Conservation (phyloP, 2,888 invertebrate species). For the Calameuta pallipes region DNA sequence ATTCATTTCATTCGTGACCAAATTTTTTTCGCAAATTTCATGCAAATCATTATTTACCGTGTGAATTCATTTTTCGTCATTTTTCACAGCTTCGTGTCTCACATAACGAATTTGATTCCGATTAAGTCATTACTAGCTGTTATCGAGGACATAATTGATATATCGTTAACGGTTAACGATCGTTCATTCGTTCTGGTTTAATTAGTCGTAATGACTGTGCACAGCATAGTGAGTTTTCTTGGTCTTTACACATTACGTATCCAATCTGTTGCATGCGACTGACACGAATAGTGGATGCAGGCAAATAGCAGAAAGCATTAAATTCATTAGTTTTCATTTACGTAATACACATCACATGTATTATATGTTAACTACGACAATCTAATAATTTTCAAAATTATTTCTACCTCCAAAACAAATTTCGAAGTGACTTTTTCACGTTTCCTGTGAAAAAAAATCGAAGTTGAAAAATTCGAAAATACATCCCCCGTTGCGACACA, state of each 20-base stretch:
- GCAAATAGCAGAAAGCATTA: not conserved
- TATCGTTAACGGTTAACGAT: conserved; percentile 50
- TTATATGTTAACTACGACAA: not conserved
- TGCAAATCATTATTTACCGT: not conserved
- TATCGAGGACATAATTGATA: conserved; percentile 50
- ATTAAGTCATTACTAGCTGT: conserved; percentile 51
- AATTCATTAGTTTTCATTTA: not conserved
- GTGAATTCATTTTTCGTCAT: not conserved
- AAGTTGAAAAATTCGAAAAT: not conserved
- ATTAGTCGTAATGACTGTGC: conserved; percentile 43
- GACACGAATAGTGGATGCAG: not conserved
- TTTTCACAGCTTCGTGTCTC: conserved; percentile 16
- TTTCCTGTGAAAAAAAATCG: not conserved
- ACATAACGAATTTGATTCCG: conserved; percentile 43
- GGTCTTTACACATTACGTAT: not conserved
- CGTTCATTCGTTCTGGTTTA: conserved; percentile 35
- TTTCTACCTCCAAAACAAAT: not conserved
- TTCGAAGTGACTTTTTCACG: not conserved
- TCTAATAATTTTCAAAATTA: not conserved
- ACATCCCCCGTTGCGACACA: not conserved
- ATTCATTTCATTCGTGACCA: not conserved
- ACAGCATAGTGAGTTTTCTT: conserved; percentile 34
- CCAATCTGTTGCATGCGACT: not conserved
- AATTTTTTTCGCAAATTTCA: too few relatives aligned
- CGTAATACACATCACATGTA: not conserved